phyloP scores from a whole-genome alignment of 2,113 vertebrate species.

The Aphyosemion australe region DNA sequence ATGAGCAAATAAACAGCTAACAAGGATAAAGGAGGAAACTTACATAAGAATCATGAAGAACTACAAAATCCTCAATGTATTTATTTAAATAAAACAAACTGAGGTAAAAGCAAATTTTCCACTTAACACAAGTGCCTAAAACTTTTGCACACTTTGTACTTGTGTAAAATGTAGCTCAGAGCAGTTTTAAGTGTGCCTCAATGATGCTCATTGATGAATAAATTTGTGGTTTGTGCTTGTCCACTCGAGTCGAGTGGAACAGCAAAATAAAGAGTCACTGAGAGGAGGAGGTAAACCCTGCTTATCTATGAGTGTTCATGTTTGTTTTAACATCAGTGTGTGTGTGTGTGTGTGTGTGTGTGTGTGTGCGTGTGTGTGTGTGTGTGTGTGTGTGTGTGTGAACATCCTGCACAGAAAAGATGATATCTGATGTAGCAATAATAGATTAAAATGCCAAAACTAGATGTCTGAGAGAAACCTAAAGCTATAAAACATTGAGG shows the following conservation, averaged over 20 bases:
- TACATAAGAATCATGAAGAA: no score
- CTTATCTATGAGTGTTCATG: slow-evolving; percentile 29
- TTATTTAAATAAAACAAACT: no score
- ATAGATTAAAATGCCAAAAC: slow-evolving; percentile 31
- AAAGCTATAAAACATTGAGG: slow-evolving; percentile 39
- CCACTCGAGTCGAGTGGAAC: slow-evolving; percentile 54
- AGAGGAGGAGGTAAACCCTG: slow-evolving; percentile 28
- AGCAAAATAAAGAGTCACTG: slow-evolving; percentile 40
- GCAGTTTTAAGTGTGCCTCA: slow-evolving; percentile 17
- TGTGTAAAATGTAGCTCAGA: slow-evolving; percentile 8
- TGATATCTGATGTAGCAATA: slow-evolving; percentile 25
- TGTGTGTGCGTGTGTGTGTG: background rate
- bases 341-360: slow-evolving; percentile 1
- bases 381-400: no score
- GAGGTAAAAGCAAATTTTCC: no score
- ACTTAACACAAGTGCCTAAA: no score
- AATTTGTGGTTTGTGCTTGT: slow-evolving; percentile 24
- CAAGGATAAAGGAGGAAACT: no score
- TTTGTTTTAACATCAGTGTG: slow-evolving; percentile 5
- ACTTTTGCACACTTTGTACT: background rate
- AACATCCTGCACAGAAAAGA: background rate
- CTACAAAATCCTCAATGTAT: no score
- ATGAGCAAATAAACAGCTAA: no score
- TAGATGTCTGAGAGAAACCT: slow-evolving; percentile 14
- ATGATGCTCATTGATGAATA: slow-evolving; percentile 33